Base-by-base conservation (phyloP, 2,888 invertebrate genomes). In the Phyllotreta cruciferae region DNA sequence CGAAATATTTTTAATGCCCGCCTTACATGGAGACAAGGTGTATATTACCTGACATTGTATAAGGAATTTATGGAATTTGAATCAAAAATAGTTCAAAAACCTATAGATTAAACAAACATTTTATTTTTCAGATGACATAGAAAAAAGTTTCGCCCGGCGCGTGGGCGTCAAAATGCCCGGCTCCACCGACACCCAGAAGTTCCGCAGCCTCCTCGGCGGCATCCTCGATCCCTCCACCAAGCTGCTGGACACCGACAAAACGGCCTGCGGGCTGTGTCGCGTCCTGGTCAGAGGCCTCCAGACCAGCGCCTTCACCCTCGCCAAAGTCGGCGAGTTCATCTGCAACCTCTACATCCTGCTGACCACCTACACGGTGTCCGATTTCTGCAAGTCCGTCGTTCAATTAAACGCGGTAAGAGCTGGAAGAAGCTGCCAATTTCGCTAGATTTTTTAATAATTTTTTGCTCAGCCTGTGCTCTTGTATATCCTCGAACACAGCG, bases 391-490 rank as follows among this genome's bases (percentile, higher is more conserved):
- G 8, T 56, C 67, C 4, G 24, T 71, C 10, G 63, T 71, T 6
- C 61, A 62, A 50, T 44, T 70, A 34, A 70, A 72, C 58, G 61
- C 58, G 66, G 72, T 70, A 64, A 69, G 65, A 66, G 52, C 36
- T 9, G 8, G 13, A 6, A 24, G 4, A 24, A 24, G 10, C 9
- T 41, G 2, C 4, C 10, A 5, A 52, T 39, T 58, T 35, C 3
- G 13, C 8, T 24, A 11, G 7, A 49, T 10, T 7, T 10, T 38
- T 38, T 53, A 50, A n/a, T 44, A n/a, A 14, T 7, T 50, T 53
- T 7, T 24, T 50, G 10, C n/a, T 71, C 39, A 74, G 74, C 73
- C 73, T 10, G 64, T 68, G 41, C 56, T 73, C n/a, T 60, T 67
- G 38, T 74, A 71, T 34, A 66, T 74, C 14, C 34, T 72, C 2